phyloP scores from a whole-genome alignment of 2,113 vertebrate species.

The Crotalus helleri region DNA sequence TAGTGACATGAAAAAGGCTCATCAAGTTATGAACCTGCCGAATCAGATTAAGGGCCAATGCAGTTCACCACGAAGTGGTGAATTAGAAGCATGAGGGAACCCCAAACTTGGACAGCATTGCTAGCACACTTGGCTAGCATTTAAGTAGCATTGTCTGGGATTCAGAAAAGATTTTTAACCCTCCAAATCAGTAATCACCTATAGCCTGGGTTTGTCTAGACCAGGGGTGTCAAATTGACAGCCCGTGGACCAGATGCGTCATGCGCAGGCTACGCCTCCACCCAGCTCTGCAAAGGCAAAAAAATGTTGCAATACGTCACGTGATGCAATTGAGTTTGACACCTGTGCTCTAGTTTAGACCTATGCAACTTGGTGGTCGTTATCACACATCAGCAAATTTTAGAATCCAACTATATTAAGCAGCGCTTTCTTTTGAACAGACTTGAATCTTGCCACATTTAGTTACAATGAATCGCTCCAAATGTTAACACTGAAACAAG shows the following conservation, averaged over 20 bases:
- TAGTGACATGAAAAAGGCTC: neutral
- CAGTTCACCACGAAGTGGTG: neutral
- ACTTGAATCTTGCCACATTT: neutral
- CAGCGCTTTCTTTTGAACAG: neutral
- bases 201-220: neutral
- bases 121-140: neutral
- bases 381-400: neutral
- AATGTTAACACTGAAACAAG: neutral
- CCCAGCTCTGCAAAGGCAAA: too few relatives aligned
- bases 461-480: neutral
- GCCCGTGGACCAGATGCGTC: too few relatives aligned
- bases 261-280: too few relatives aligned
- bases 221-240: neutral
- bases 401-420: neutral
- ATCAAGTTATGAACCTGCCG: neutral
- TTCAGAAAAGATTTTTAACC: neutral
- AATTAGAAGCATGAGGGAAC: neutral
- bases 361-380: neutral
- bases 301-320: too few relatives aligned
- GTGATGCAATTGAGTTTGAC: too few relatives aligned
- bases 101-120: neutral
- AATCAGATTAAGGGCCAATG: neutral
- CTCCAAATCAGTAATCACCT: neutral
- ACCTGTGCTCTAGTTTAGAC: neutral
- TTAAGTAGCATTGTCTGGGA: neutral